These are phyloP conservation scores for Gallinago stenura DNA, from an alignment of 2,797 vertebrate genomes.

Conservation along the genomic window DNA sequence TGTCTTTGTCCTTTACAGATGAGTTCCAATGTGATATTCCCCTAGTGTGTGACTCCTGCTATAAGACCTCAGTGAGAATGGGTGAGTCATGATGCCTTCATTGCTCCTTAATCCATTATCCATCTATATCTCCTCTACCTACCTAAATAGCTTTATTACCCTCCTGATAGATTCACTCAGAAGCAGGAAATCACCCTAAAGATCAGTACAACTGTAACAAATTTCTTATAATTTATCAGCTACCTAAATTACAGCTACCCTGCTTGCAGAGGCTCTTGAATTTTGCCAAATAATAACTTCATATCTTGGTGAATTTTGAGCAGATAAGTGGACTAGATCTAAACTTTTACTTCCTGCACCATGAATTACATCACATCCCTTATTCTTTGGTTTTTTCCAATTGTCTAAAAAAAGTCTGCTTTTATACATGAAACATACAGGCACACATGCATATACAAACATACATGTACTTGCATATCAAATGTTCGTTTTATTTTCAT, in stretches of 20 bases:
- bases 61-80: background rate
- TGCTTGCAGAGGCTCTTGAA: background rate
- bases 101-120: background rate
- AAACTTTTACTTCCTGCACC: background rate
- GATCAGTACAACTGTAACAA: background rate
- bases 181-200: background rate
- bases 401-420: background rate
- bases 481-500: background rate
- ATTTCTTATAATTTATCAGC: background rate
- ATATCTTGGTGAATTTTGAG: background rate
- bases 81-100: background rate
- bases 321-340: background rate
- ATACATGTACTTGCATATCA: background rate
- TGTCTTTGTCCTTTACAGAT: background rate
- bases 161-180: background rate
- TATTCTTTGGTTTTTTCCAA: background rate
- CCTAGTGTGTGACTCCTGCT: background rate
- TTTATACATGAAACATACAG: background rate
- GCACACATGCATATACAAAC: background rate
- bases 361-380: background rate
- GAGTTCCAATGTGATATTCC: background rate
- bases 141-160: background rate
- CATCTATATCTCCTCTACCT: background rate
- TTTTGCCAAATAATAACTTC: background rate
- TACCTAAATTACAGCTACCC: background rate